A percentile compares a stretch with the other conserved stretches of the same genome.
These are phyloP conservation scores for Schizaphis graminum DNA, from an alignment of 2,888 invertebrate genomes.

Conservation along the genomic window DNA sequence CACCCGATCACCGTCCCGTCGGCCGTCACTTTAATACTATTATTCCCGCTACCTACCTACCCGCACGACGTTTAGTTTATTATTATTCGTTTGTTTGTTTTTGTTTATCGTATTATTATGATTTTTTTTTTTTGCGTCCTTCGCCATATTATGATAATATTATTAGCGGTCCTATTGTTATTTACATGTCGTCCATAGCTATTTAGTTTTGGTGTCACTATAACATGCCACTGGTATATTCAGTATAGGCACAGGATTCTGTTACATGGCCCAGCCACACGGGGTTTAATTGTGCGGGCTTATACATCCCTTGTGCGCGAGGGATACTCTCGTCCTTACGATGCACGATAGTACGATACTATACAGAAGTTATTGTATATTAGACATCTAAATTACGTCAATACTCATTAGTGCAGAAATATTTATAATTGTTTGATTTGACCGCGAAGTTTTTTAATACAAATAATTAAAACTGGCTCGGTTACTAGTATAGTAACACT, in stretches of 20 bases:
- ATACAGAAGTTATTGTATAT: not conserved
- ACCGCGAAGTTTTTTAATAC: not conserved
- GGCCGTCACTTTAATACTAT: not conserved
- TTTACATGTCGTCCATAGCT: not conserved
- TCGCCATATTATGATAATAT: not conserved
- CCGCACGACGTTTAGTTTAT: constrained; percentile 7
- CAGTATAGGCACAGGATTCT: not conserved
- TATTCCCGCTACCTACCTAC: not conserved
- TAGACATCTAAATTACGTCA: not conserved
- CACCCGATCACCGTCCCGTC: not conserved
- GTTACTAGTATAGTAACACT: too few relatives aligned
- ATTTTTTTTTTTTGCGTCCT: not conserved
- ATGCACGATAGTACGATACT: not conserved
- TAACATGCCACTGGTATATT: not conserved
- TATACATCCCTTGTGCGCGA: too few relatives aligned
- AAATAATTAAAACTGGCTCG: not conserved
- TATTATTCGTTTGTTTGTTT: not conserved
- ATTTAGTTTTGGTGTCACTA: not conserved
- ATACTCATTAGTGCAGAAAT: not conserved
- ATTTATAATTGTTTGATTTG: not conserved
- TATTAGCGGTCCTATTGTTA: not conserved
- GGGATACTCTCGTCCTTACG: not conserved
- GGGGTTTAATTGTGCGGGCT: not conserved
- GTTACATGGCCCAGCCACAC: not conserved
- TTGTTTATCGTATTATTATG: not conserved